Base-by-base conservation (phyloP, 2,113 vertebrate genomes). In the Myotis lucifugus region DNA sequence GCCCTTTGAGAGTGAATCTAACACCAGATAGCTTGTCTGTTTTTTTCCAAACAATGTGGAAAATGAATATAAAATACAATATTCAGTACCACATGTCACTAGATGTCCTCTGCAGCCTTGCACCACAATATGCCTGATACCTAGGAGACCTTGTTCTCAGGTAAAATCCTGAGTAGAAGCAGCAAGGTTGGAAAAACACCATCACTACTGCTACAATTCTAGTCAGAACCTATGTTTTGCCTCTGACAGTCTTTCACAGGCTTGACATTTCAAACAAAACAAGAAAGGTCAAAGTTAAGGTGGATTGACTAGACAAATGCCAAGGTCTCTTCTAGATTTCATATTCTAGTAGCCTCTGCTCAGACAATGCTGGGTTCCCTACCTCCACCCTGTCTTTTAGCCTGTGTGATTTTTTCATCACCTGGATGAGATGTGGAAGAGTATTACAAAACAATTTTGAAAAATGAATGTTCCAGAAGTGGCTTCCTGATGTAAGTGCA, bases 321-420 rank as follows among this genome's bases (percentile, higher is more conserved):
- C 95, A 96, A 72, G 81, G 87, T 86, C 50, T 85, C 96, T 95
- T 97, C 52, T 50, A 91, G 32, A 78, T 66, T 67, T 81, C 59
- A 82, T 8, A 82, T 46, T 89, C 79, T 54, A 50, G 85, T 56
- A 50, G 42, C 34, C 11, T 85, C 64, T 72, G 66, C 37, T 85
- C 19, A 14, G 40, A 66, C 42, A 48, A 87, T 59, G 56, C 32
- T 69, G n/a, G 37, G 42, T 64, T 78, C 50, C 59, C 9, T 61
- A 83, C 54, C n/a, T 85, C 48, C 17, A 9, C 15, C 29, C 69
- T 7, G 61, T 19, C 18, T 77, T 95, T 89, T 87, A 67, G 70
- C 82, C 66, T 46, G 42, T 89, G 66, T 29, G 3, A 89, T 59
- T 93, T 93, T 97, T 79, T 85, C 48, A 61, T 59, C 18, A 93